phyloP scores from a whole-genome alignment of 1,140 invertebrate species.

The Oncopodura yosiiana region DNA sequence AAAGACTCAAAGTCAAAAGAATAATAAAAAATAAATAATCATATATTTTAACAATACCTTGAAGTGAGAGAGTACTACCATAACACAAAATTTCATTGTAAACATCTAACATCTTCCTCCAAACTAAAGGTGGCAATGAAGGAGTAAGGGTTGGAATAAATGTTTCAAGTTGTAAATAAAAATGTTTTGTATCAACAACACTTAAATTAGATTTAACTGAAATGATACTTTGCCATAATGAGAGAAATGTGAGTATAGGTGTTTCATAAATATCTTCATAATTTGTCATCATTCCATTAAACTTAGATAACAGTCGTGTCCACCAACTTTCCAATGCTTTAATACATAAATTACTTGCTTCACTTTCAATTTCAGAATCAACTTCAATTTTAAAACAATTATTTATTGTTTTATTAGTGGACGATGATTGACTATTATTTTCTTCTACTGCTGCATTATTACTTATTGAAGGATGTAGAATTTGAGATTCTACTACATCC shows the following conservation, averaged over 20 bases:
- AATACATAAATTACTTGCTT: constrained; percentile 72
- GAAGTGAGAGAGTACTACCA: constrained; percentile 73
- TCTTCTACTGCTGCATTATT: neutral
- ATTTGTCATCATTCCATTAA: constrained; percentile 44
- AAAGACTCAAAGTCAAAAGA: no score
- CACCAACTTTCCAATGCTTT: constrained; percentile 72
- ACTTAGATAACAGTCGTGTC: constrained; percentile 58
- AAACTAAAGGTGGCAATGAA: constrained; percentile 64
- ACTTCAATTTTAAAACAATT: constrained; percentile 30
- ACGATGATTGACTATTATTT: neutral
- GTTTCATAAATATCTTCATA: constrained; percentile 49
- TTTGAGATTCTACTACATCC: constrained; percentile 38
- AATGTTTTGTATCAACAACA: constrained; percentile 75
- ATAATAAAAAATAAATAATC: no score
- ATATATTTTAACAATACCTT: no score
- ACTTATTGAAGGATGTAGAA: neutral
- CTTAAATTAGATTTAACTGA: constrained; percentile 81
- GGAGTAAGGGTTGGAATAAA: constrained; percentile 63
- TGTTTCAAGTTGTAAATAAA: constrained; percentile 70
- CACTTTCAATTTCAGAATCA: constrained; percentile 59
- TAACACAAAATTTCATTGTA: constrained; percentile 84
- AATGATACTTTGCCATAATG: constrained; percentile 81
- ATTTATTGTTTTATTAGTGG: neutral
- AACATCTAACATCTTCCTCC: constrained; percentile 68
- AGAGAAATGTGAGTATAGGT: constrained; percentile 66